Conservation (phyloP, 1,140 invertebrate species). For the Leptinotarsa defecta region DNA sequence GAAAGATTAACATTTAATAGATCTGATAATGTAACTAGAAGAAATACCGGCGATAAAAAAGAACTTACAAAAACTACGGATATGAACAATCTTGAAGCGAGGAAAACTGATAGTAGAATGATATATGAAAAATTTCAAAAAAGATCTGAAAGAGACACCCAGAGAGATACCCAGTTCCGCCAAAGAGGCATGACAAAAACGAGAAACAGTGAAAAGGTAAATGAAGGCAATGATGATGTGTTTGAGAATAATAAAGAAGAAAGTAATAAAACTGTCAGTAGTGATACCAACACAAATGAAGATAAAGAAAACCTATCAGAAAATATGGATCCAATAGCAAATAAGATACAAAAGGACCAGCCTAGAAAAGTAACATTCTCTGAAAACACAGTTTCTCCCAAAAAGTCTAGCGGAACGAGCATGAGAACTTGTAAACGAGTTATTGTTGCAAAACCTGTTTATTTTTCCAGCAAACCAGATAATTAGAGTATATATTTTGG, state of each 20-base stretch:
- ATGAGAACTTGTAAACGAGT: neutral
- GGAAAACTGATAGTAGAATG: neutral
- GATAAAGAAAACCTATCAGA: neutral
- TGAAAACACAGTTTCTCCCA: slow-evolving; percentile 16
- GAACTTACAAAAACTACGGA: neutral
- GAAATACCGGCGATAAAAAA: neutral
- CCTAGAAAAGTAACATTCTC: slow-evolving; percentile 15
- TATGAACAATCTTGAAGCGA: neutral
- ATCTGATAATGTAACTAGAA: neutral
- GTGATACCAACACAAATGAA: neutral
- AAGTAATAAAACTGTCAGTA: neutral
- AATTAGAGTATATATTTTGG: neutral
- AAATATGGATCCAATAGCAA: neutral
- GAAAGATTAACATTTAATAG: neutral
- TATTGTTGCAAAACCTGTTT: neutral
- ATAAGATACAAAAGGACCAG: neutral
- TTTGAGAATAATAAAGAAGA: neutral
- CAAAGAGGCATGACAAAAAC: neutral
- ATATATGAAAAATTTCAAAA: neutral
- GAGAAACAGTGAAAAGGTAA: neutral
- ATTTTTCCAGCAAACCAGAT: too few species aligned
- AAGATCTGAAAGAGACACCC: neutral
- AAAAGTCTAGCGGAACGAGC: neutral
- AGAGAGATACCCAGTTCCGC: too few species aligned
- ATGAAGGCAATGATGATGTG: neutral